Percentiles rank a stretch among this genome's conserved stretches.
phyloP scores from a whole-genome alignment of 1,140 invertebrate genomes.

The Rhagoletis pomonella region DNA sequence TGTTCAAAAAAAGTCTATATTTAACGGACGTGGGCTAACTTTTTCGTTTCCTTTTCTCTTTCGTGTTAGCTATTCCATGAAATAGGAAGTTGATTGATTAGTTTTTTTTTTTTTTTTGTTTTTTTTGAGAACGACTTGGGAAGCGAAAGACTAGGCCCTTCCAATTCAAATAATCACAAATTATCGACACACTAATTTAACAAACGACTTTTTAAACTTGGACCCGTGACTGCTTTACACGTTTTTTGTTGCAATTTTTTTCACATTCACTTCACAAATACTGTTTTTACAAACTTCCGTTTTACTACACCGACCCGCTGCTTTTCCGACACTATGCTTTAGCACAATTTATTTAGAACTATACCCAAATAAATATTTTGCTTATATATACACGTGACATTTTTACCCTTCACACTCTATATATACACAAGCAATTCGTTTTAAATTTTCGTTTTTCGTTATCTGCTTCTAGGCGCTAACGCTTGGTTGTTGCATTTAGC shows the following conservation, averaged over 20 bases:
- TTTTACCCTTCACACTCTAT: not conserved
- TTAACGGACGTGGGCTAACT: not conserved
- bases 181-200: not conserved
- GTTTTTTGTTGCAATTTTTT: not conserved
- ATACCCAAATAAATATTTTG: not conserved
- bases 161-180: not conserved
- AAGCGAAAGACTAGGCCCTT: not conserved
- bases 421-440: not conserved
- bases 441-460: not conserved
- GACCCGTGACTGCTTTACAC: too few relatives aligned
- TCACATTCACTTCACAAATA: not conserved
- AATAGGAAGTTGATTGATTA: not conserved
- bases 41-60: not conserved
- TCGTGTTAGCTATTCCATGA: not conserved
- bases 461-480: constrained; percentile 1
- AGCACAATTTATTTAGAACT: not conserved
- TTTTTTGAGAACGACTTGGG: not conserved
- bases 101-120: too few relatives aligned
- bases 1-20: not conserved
- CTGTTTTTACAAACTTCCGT: too few relatives aligned
- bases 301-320: too few relatives aligned
- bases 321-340: not conserved
- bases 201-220: not conserved
- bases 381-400: not conserved
- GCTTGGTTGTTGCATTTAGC: not conserved